Base-by-base conservation (phyloP, 2,113 vertebrate genomes). In the Hippocampus abdominalis region DNA sequence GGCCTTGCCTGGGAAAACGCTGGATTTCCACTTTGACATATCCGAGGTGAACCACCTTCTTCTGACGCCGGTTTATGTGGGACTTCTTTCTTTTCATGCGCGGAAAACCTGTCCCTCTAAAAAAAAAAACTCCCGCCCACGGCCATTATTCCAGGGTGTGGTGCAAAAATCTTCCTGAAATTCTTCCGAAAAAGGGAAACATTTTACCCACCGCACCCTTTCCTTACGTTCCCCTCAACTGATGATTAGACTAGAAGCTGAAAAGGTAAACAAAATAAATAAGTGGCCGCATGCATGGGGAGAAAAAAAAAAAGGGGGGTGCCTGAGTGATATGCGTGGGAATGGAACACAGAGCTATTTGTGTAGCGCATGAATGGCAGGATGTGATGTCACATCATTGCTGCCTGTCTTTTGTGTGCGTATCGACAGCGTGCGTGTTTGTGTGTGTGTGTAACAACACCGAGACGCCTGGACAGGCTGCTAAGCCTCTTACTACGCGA, bases 21-120 rank as follows among this genome's bases (percentile, higher is more conserved):
- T 98, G 79, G 94, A 97, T 76, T 98, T 98, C 77, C 94, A 95
- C 87, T 97, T 98, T 81, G 96, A 98, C 86, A 94, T 98, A 87
- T 95, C 95, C 29, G 94, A 98, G 94, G 96, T 96, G 81, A 54
- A 75, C 39, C 66, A 70, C 20, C 27, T n/a, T 67, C 62, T 44
- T 64, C 44, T 79, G 18, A 36, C 13, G 29, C 56, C 18, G 42
- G 71, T 75, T 54, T 3, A 29, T 46, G 40, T 49, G 48, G 21
- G 18, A 18, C 16, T 20, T 54, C 20, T 51, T 51, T 51, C 48
- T 51, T 7, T 18, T 18, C 7, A 8, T 20, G 21, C 18, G 48
- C 18, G 51, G 51, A 23, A 53, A 23, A 23, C 32, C 20, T 12
- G 59, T 21, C 32, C 32, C 59, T 23, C 51, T n/a, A 16, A 9